A percentile compares a stretch with the other conserved stretches of the same genome.
These are phyloP conservation scores for Macrotis lagotis DNA, from an alignment of 2,113 vertebrate species.

Conservation along the genomic window DNA sequence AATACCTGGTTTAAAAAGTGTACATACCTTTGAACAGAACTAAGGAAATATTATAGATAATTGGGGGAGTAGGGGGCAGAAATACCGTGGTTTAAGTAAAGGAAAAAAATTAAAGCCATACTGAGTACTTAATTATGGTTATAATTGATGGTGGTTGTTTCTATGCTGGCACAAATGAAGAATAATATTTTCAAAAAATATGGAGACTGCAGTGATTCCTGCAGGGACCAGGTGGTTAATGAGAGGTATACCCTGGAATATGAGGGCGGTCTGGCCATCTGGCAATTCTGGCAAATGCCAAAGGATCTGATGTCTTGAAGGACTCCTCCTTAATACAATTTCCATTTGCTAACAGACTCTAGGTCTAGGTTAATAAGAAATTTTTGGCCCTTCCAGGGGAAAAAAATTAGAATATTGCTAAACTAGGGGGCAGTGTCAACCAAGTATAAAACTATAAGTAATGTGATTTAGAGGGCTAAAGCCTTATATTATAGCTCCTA, in stretches of 20 bases:
- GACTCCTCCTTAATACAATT: background rate
- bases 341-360: background rate
- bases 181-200: constrained; percentile 5
- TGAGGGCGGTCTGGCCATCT: background rate
- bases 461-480: background rate
- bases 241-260: background rate
- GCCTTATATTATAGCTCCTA: background rate
- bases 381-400: background rate
- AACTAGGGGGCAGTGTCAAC: background rate
- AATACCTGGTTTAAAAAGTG: background rate
- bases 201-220: background rate
- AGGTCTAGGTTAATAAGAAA: background rate
- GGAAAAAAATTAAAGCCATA: background rate
- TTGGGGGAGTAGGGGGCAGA: background rate
- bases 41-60: background rate
- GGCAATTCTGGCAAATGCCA: background rate
- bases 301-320: background rate
- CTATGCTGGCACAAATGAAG: background rate
- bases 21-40: background rate
- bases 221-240: constrained; percentile 1
- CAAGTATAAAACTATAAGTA: background rate
- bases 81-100: background rate
- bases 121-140: constrained; percentile 2
- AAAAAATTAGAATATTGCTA: background rate
- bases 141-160: background rate